Percentiles rank a stretch among this genome's conserved stretches.
Evolutionary conservation across 2,113 vertebrate genomes (phyloP).

Genomic region (Eretmochelys imbricata): DNA sequence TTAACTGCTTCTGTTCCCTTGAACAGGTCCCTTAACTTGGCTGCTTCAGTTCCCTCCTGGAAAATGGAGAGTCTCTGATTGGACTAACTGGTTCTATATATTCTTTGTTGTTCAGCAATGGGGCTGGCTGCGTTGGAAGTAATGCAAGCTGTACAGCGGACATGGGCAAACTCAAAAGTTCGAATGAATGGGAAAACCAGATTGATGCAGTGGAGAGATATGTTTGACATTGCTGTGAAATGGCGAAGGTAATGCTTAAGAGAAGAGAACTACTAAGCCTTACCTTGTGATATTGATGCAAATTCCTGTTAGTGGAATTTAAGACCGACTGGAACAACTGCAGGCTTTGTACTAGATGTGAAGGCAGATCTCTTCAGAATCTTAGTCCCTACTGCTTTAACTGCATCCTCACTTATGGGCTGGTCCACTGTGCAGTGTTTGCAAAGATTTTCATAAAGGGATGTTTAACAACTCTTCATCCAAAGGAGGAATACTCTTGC

Average conservation of each 20-base stretch:
- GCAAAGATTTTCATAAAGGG: background rate
- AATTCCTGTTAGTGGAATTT: background rate
- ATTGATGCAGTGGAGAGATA: constrained; percentile 98
- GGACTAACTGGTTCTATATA: background rate
- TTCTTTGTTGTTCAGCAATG: constrained; percentile 85
- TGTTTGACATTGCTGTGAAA: constrained; percentile 98
- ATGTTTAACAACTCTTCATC: background rate
- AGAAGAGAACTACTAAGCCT: background rate
- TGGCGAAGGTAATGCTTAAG: constrained; percentile 91
- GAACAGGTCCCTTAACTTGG: background rate
- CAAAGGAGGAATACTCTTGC: background rate
- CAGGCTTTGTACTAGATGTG: background rate
- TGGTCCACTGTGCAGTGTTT: background rate
- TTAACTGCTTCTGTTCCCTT: background rate
- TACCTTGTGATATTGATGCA: background rate
- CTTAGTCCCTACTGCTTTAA: background rate
- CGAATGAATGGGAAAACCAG: constrained; percentile 94
- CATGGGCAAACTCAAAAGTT: constrained; percentile 97
- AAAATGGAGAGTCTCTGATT: background rate
- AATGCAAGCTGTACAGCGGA: constrained; percentile 96
- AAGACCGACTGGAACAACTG: background rate
- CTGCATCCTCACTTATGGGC: background rate
- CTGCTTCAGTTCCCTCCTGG: background rate
- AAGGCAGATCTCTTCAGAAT: background rate
- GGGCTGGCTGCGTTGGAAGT: constrained; percentile 95